phyloP scores from a whole-genome alignment of 1,140 invertebrate genomes.

The Danaus melanippus region DNA sequence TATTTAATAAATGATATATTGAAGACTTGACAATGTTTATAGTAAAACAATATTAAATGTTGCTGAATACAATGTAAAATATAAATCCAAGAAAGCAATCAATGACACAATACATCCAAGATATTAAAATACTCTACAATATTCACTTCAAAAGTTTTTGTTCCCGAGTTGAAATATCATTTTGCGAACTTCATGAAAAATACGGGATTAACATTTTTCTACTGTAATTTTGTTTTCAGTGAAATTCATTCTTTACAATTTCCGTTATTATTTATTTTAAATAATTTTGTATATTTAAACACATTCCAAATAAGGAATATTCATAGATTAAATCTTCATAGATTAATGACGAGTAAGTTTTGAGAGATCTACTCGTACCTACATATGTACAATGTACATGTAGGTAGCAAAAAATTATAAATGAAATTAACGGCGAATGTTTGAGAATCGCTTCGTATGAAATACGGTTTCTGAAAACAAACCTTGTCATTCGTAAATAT shows the following conservation, averaged over 20 bases:
- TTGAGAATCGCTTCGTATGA: no score
- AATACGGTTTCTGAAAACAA: no score
- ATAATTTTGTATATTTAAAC: conserved; percentile 1
- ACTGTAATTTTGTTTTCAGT: conserved; percentile 32
- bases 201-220: conserved; percentile 50
- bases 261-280: conserved; percentile 8
- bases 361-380: background rate
- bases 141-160: conserved; percentile 19
- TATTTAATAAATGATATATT: conserved; percentile 13
- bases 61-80: no score
- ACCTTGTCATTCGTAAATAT: background rate
- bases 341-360: conserved; percentile 4
- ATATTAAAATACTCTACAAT: no score
- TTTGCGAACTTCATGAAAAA: conserved; percentile 52
- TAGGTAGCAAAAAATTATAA: no score
- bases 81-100: no score
- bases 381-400: background rate
- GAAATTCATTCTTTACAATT: conserved; percentile 36
- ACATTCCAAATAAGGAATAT: background rate
- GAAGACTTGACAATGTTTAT: no score
- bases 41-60: background rate
- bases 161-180: conserved; percentile 47
- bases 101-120: no score
- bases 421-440: no score
- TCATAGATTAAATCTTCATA: background rate